Percentiles rank a stretch among this genome's conserved stretches.
Conservation (phyloP, 2,797 vertebrate species). For the Sebastes taczanowskii region DNA sequence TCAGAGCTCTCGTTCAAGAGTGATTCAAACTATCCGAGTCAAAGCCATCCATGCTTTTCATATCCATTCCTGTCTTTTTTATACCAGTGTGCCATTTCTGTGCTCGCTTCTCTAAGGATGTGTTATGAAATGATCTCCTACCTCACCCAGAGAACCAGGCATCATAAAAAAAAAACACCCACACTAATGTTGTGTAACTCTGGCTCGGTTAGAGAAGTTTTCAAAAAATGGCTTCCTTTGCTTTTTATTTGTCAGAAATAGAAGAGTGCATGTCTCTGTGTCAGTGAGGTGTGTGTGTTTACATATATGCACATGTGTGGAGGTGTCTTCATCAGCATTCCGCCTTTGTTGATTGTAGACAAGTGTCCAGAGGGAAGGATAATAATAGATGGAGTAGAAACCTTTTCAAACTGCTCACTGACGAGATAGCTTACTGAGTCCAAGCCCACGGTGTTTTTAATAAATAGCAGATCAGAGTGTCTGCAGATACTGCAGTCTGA, state of each 20-base stretch:
- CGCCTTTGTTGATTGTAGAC: conserved; percentile 47
- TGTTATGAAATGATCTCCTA: conserved; percentile 84
- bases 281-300: conserved; percentile 37
- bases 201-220: conserved; percentile 67
- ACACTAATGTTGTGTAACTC: conserved; percentile 82
- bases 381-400: conserved; percentile 50
- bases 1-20: conserved; percentile 70
- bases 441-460: conserved; percentile 31
- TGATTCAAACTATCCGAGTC: conserved; percentile 81
- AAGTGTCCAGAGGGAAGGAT: conserved; percentile 28
- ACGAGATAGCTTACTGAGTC: conserved; percentile 24
- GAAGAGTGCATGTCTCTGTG: conserved; percentile 17
- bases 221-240: conserved; percentile 42
- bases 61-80: conserved; percentile 67
- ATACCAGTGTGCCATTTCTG: conserved; percentile 65
- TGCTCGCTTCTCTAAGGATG: conserved; percentile 76
- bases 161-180: conserved; percentile 73
- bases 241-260: conserved; percentile 23
- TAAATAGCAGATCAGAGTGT: conserved; percentile 13
- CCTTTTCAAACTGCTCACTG: conserved; percentile 20
- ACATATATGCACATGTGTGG: conserved; percentile 45
- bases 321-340: conserved; percentile 44
- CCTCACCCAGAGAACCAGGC: conserved; percentile 74
- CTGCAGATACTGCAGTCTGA: conserved; percentile 27
- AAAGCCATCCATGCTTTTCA: conserved; percentile 71